Evolutionary conservation across 2,888 invertebrate species (phyloP).

Genomic region (Lasioglossum pauxillum): DNA sequence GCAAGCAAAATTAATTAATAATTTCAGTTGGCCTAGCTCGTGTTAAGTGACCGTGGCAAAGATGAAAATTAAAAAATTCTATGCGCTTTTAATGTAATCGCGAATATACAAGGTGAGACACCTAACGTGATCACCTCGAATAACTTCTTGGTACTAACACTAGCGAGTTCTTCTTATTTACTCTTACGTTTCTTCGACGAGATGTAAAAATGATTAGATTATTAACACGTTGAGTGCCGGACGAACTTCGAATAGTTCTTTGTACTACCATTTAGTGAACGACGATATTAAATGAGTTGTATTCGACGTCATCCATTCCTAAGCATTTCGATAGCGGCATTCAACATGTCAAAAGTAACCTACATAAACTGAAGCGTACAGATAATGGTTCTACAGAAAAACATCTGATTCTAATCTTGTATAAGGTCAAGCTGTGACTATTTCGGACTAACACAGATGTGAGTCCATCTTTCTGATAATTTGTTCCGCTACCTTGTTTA

Average conservation of each 20-base stretch:
- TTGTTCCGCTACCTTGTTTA: background rate
- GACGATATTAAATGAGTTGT: background rate
- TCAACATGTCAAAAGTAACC: background rate
- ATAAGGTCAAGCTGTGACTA: background rate
- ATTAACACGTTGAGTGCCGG: background rate
- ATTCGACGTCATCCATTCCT: background rate
- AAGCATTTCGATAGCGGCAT: background rate
- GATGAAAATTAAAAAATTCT: background rate
- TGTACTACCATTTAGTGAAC: background rate
- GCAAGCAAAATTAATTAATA: background rate
- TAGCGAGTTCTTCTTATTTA: background rate
- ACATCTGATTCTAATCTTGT: background rate
- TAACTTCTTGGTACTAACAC: too few species aligned
- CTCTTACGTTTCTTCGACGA: background rate
- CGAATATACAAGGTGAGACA: background rate
- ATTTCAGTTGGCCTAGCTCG: background rate
- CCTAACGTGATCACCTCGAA: background rate
- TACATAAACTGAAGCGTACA: background rate
- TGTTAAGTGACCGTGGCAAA: background rate
- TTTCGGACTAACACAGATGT: background rate
- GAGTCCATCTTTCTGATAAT: background rate
- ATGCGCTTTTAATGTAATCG: background rate
- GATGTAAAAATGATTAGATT: background rate
- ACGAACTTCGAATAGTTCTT: background rate
- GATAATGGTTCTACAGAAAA: background rate